Evolutionary conservation across 2,888 invertebrate genomes (phyloP).

Genomic region (Magallana nippona): DNA sequence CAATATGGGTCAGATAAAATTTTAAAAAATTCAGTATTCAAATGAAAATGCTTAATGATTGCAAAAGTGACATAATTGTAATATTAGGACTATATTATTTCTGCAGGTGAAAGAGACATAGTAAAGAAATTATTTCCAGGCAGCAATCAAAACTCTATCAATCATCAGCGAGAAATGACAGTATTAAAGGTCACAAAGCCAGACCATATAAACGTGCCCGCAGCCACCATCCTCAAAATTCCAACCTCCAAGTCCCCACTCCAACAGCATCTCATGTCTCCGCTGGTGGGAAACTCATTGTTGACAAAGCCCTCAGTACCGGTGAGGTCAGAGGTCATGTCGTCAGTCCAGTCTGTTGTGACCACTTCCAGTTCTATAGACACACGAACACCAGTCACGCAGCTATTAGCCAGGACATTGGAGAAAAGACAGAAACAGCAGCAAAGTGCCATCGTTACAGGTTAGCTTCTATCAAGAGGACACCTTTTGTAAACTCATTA

Average conservation of each 20-base stretch:
- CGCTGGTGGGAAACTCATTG: neutral
- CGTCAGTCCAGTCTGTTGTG: neutral
- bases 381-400: constrained; percentile 62
- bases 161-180: constrained; percentile 26
- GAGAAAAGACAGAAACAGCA: constrained; percentile 62
- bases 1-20: too few relatives aligned
- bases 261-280: constrained; percentile 10
- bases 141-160: constrained; percentile 16
- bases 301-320: neutral
- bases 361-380: constrained; percentile 17
- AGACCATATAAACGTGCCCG: constrained; percentile 4
- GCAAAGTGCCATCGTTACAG: constrained; percentile 35
- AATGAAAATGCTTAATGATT: too few relatives aligned
- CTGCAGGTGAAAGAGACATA: constrained; percentile 6
- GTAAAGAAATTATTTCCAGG: constrained; percentile 21
- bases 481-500: neutral
- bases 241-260: neutral
- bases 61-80: too few relatives aligned
- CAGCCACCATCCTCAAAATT: constrained; percentile 24
- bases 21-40: too few relatives aligned
- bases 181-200: constrained; percentile 20
- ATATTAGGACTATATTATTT: neutral
- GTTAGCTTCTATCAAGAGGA: neutral
- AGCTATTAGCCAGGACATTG: constrained; percentile 69
- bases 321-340: neutral